Evolutionary conservation across 1,140 invertebrate species (phyloP).

Genomic region (Pemphigus obesinymphae): DNA sequence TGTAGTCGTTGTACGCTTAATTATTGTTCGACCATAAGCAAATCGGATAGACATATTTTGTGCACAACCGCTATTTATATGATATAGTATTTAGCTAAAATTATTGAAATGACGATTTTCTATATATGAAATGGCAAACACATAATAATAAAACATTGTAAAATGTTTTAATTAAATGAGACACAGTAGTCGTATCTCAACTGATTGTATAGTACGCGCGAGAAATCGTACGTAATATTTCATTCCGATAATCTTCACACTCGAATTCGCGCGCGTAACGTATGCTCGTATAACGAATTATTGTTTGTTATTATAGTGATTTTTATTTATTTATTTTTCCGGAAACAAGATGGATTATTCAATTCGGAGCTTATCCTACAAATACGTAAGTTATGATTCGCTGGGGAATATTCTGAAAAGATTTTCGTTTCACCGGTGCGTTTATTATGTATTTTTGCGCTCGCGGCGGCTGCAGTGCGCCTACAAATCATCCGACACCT

Average conservation of each 20-base stretch:
- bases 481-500: slow-evolving; percentile 22
- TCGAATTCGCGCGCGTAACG: background rate
- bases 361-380: background rate
- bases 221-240: no score
- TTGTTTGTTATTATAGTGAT: background rate
- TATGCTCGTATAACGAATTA: background rate
- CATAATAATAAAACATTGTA: background rate
- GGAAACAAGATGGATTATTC: background rate
- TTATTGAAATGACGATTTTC: no score
- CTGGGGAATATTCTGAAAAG: background rate
- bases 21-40: no score
- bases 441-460: slow-evolving; percentile 17
- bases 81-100: no score
- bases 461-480: no score
- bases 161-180: background rate
- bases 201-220: no score
- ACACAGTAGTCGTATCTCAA: no score
- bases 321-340: background rate
- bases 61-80: no score
- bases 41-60: no score
- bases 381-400: slow-evolving; percentile 14
- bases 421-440: background rate
- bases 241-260: background rate
- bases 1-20: no score
- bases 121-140: no score